Evolutionary conservation across 2,888 invertebrate species (phyloP).

Genomic region (Sarcophaga caerulescens): DNA sequence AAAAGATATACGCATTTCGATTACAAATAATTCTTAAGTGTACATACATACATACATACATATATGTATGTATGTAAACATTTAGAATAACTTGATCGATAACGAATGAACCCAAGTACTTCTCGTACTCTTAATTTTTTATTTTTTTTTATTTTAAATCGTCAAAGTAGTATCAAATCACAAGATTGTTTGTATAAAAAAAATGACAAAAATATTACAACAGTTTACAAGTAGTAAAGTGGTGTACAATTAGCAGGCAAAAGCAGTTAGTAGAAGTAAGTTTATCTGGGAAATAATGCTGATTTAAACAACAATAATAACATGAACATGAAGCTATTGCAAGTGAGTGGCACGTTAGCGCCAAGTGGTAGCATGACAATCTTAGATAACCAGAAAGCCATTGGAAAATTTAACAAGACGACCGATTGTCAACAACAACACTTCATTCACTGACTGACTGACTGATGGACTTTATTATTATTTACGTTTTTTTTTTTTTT

Average conservation of each 20-base stretch:
- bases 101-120: too few species aligned
- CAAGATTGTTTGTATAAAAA: too few species aligned
- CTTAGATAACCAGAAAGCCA: slow-evolving; percentile 57
- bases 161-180: too few species aligned
- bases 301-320: slow-evolving; percentile 32
- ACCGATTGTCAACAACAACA: slow-evolving; percentile 24
- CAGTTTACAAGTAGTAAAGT: slow-evolving; percentile 31
- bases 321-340: neutral
- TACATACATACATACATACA: too few species aligned
- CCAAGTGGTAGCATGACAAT: slow-evolving; percentile 65
- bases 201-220: neutral
- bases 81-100: too few species aligned
- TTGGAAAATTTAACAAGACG: slow-evolving; percentile 33
- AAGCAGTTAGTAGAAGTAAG: slow-evolving; percentile 51
- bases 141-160: too few species aligned
- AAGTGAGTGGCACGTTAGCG: neutral
- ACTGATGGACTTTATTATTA: slow-evolving; percentile 3
- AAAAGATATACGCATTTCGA: too few species aligned
- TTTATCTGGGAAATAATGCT: slow-evolving; percentile 59
- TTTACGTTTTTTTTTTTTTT: slow-evolving; percentile 42
- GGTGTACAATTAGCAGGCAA: slow-evolving; percentile 24
- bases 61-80: too few species aligned
- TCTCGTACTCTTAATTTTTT: too few species aligned
- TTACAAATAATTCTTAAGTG: too few species aligned
- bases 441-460: slow-evolving; percentile 35